Evolutionary conservation across 2,888 invertebrate species (phyloP), one percentile per base, ranked within the genome.

Genomic region (Drosophila anomalata): DNA sequence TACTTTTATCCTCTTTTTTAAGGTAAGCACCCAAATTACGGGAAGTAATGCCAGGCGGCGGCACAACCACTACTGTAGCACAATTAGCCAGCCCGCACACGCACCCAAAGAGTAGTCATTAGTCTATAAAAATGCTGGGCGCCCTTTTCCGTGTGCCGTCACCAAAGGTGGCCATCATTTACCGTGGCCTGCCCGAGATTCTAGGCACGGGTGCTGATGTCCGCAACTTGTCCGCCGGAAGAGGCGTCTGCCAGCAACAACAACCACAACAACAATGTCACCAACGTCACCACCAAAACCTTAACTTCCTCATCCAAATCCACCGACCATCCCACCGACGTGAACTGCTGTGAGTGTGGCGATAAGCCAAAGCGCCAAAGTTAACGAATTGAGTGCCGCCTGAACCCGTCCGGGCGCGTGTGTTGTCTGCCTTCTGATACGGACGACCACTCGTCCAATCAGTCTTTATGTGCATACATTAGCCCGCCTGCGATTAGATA

Each of bases 401-500:
- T 61, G 29, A 46, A 31, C 63, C 54, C 39, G 14, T 31, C 29
- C 36, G 44, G 66, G 46, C 46, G 46, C 56, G 46, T 56, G 56
- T 48, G 41, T 63, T 14, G 50, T 51, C 54, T 65, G 46, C 54
- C 14, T 24, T 24, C 36, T 31, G 36, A 20, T 36, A 9, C 6
- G 31, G 51, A 52, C 50, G 47, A 47, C 66, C 36, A 46, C 41
- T 52, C 55, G 31, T 51, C 71, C 65, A 82, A 85, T 80, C 72
- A 70, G 76, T 67, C 60, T 55, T 41, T 24, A 60, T 65, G 44
- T 61, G 55, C 61, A 61, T 53, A 57, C 55, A 74, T 50, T 55
- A 79, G 59, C 50, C 60, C 50, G 51, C 24, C 39, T 29, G 55
- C 60, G 87, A 80, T 80, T 83, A 80, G 80, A 80, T 86, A 86